Percentiles rank a stretch among this genome's conserved stretches.
These are phyloP conservation scores for silkworm (Bombyx mori) DNA, from an alignment of 1,140 invertebrate species.

Conservation along the genomic window DNA sequence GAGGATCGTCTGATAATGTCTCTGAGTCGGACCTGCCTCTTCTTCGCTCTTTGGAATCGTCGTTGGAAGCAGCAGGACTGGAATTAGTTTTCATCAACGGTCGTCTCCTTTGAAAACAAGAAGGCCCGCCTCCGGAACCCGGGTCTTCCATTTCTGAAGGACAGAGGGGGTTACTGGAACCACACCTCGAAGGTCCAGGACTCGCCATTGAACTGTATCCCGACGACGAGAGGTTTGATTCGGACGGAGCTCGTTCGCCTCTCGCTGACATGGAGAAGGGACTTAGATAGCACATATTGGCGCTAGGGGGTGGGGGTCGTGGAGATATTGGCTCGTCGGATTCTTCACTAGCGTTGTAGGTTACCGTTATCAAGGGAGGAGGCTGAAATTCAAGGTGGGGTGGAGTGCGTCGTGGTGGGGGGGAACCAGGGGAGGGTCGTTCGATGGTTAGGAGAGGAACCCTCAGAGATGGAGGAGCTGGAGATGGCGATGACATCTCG, in stretches of 20 bases:
- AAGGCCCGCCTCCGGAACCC: conserved; percentile 67
- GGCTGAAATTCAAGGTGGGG: conserved; percentile 77
- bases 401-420: conserved; percentile 73
- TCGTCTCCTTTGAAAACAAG: conserved; percentile 67
- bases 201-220: conserved; percentile 88
- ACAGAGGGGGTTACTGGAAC: conserved; percentile 82
- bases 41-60: conserved; percentile 62
- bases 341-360: conserved; percentile 82
- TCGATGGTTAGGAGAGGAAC: conserved; percentile 77
- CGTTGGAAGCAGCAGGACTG: conserved; percentile 53
- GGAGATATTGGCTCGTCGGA: conserved; percentile 79
- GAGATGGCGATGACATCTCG: conserved; percentile 59
- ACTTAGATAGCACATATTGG: conserved; percentile 80
- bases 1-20: conserved; percentile 77
- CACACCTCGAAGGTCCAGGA: conserved; percentile 82
- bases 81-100: conserved; percentile 70
- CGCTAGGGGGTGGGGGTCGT: conserved; percentile 62
- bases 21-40: conserved; percentile 77
- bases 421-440: conserved; percentile 76
- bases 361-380: conserved; percentile 82
- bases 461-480: conserved; percentile 57
- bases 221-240: conserved; percentile 85
- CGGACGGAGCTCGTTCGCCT: conserved; percentile 80
- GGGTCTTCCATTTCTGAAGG: conserved; percentile 79
- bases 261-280: conserved; percentile 80